Conservation (phyloP, 2,888 invertebrate genomes). For the Pilophorus perplexus region DNA sequence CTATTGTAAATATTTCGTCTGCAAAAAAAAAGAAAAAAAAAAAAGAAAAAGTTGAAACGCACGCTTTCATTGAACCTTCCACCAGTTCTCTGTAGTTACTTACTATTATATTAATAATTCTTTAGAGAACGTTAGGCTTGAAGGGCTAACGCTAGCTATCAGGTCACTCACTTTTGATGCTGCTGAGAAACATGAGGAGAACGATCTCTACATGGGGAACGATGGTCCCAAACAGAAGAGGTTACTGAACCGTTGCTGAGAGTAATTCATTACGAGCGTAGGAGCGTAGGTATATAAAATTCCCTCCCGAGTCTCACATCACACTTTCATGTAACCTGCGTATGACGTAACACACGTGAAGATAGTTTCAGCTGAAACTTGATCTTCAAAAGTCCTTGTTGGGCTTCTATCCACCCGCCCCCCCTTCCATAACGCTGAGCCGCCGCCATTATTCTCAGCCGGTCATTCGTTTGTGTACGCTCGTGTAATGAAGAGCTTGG, state of each 20-base stretch:
- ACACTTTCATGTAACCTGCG: slow-evolving; percentile 18
- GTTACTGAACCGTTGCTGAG: slow-evolving; percentile 31
- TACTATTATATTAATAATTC: no score
- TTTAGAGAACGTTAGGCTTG: no score
- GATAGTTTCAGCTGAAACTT: slow-evolving; percentile 31
- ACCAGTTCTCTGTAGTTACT: no score
- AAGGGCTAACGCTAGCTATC: no score
- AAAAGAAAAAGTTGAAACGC: no score
- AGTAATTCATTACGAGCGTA: slow-evolving; percentile 25
- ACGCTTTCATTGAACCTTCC: no score
- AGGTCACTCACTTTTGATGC: no score
- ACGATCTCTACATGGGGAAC: neutral
- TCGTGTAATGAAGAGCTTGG: neutral
- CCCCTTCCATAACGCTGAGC: neutral
- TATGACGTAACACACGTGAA: slow-evolving; percentile 14
- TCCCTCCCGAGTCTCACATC: slow-evolving; percentile 19
- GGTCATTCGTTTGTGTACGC: slow-evolving; percentile 12
- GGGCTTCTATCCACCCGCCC: slow-evolving; percentile 24
- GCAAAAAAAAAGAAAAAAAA: no score
- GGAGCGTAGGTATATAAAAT: slow-evolving; percentile 13
- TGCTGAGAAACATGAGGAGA: slow-evolving; percentile 2
- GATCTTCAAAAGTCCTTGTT: slow-evolving; percentile 12
- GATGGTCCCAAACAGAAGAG: slow-evolving; percentile 19
- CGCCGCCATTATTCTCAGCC: no score
- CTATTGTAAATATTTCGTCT: no score